phyloP scores from a whole-genome alignment of 2,888 invertebrate genomes.

The Nomada flava region DNA sequence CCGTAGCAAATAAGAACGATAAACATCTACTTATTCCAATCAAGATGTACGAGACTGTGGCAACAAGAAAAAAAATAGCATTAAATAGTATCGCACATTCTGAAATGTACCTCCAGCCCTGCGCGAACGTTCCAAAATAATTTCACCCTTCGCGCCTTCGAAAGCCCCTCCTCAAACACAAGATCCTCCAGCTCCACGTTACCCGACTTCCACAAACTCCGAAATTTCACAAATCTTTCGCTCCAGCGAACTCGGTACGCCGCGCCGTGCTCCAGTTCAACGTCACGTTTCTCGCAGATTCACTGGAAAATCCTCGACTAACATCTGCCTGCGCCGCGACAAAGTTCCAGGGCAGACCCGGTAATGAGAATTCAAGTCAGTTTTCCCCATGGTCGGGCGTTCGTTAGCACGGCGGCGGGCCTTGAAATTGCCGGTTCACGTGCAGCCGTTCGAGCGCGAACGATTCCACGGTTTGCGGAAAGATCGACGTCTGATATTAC shows the following conservation, averaged over 20 bases:
- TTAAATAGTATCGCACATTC: too few relatives aligned
- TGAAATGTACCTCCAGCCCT: too few relatives aligned
- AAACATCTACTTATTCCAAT: conserved; percentile 35
- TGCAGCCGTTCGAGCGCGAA: conserved; percentile 15
- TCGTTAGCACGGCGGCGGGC: conserved; percentile 18
- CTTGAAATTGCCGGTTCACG: conserved; percentile 13
- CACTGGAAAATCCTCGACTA: neutral
- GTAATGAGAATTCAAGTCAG: conserved; percentile 41
- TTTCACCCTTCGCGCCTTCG: too few relatives aligned
- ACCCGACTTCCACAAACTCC: neutral
- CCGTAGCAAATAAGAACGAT: conserved; percentile 18
- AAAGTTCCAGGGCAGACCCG: neutral
- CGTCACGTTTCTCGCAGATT: neutral
- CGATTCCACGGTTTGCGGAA: conserved; percentile 7
- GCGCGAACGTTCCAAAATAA: too few relatives aligned
- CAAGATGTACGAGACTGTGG: conserved; percentile 28
- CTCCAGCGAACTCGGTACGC: neutral
- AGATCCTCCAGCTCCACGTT: neutral
- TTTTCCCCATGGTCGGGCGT: conserved; percentile 27
- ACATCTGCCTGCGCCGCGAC: neutral
- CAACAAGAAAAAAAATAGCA: neutral
- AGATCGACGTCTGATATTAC: conserved; percentile 29
- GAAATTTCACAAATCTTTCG: neutral
- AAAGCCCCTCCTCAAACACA: neutral
- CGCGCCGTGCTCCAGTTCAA: neutral